Conservation (phyloP, 2,888 invertebrate species). For the Macrosoma leucophasiata region DNA sequence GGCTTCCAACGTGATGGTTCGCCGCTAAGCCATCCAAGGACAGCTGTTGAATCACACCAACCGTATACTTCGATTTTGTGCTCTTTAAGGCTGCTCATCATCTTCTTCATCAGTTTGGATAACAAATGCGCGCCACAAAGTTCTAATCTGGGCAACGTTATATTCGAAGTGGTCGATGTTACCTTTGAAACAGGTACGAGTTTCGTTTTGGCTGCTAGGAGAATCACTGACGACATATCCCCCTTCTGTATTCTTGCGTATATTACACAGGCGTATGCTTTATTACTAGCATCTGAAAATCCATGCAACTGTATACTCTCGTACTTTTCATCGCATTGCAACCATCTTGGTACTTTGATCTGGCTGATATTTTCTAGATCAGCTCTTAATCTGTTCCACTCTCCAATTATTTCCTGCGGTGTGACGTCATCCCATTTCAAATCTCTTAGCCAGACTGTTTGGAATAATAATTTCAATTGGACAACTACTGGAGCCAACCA, state of each 20-base stretch:
- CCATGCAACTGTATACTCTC: not conserved
- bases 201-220: constrained; percentile 20
- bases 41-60: constrained; percentile 21
- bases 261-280: not conserved
- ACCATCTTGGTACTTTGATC: not conserved
- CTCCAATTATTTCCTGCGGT: no score
- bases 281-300: not conserved
- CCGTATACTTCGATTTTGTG: constrained; percentile 4
- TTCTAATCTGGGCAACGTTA: constrained; percentile 20
- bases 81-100: not conserved
- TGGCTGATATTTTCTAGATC: not conserved
- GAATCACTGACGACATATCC: constrained; percentile 6
- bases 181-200: constrained; percentile 20
- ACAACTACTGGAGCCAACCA: not conserved
- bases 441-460: not conserved
- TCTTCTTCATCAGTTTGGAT: constrained; percentile 14
- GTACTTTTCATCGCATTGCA: not conserved
- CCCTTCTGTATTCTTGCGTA: not conserved
- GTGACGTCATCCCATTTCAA: not conserved
- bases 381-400: no score
- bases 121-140: constrained; percentile 18
- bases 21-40: constrained; percentile 1
- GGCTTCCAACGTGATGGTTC: constrained; percentile 4
- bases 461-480: not conserved
- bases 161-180: constrained; percentile 10